phyloP scores from a whole-genome alignment of 2,113 vertebrate species.

The Beaufortia kweichowensis region DNA sequence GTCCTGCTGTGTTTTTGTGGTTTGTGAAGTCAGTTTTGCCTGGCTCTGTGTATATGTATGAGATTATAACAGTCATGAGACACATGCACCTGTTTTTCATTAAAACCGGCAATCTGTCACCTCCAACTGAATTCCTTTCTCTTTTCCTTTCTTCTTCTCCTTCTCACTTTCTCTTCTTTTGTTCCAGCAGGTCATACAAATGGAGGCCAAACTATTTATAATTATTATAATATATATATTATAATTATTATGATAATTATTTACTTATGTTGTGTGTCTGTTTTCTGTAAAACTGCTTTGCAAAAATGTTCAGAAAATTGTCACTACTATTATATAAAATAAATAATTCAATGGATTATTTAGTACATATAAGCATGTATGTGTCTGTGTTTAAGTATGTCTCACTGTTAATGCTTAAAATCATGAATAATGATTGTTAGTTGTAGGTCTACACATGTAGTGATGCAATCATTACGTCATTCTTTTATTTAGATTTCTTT shows the following conservation, averaged over 20 bases:
- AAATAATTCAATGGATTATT: no score
- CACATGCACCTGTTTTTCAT: slow-evolving; percentile 49
- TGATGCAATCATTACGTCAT: slow-evolving; percentile 27
- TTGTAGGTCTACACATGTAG: no score
- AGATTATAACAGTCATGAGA: slow-evolving; percentile 6
- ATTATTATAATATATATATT: background rate
- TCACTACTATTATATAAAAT: no score
- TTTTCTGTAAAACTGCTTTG: no score
- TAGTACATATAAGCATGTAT: no score
- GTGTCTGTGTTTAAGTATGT: no score
- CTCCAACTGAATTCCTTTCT: slow-evolving; percentile 18
- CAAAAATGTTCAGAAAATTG: no score
- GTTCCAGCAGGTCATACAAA: background rate
- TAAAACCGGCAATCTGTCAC: slow-evolving; percentile 44
- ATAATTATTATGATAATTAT: no score
- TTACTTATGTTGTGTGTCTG: no score
- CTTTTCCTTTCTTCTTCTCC: slow-evolving; percentile 10
- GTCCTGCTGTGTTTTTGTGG: slow-evolving; percentile 35
- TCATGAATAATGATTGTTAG: no score
- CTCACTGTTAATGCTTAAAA: no score
- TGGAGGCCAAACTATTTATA: background rate
- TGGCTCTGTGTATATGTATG: background rate
- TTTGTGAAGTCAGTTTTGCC: slow-evolving; percentile 69
- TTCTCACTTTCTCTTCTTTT: slow-evolving; percentile 11
- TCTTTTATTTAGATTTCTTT: background rate